These are phyloP conservation scores for Scolanthus callimorphus DNA, from an alignment of 92 coral and sea anemone species.

Conservation along the genomic window DNA sequence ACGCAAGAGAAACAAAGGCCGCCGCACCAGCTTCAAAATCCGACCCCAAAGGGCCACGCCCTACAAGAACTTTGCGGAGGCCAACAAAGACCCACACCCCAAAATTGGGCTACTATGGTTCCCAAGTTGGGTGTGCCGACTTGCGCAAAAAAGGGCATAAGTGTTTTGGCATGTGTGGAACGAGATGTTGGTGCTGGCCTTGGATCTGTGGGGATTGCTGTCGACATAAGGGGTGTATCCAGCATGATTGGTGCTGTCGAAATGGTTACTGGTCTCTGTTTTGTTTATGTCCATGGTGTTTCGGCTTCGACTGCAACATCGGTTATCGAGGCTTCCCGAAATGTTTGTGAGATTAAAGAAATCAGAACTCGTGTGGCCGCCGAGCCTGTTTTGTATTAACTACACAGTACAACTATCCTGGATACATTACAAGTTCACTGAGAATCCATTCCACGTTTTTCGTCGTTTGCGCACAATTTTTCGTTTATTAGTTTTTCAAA, in stretches of 20 bases:
- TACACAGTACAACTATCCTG: no score
- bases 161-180: constrained; percentile 56
- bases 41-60: no score
- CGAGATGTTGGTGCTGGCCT: constrained; percentile 54
- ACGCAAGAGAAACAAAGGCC: no score
- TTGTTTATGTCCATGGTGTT: constrained; percentile 43
- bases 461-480: no score
- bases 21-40: no score
- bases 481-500: no score
- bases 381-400: no score
- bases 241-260: constrained; percentile 47
- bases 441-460: no score
- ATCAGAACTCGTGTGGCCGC: no score
- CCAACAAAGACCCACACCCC: background rate
- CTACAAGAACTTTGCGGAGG: no score
- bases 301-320: constrained; percentile 37
- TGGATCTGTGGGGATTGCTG: constrained; percentile 62
- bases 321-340: constrained; percentile 47
- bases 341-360: constrained; percentile 12
- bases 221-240: constrained; percentile 36
- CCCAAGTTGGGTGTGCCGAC: constrained; percentile 16
- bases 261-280: constrained; percentile 15
- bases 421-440: no score
- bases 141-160: constrained; percentile 10
- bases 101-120: constrained; percentile 2